Conservation (phyloP, 2,888 invertebrate species). For the Zele albiditarsus region DNA sequence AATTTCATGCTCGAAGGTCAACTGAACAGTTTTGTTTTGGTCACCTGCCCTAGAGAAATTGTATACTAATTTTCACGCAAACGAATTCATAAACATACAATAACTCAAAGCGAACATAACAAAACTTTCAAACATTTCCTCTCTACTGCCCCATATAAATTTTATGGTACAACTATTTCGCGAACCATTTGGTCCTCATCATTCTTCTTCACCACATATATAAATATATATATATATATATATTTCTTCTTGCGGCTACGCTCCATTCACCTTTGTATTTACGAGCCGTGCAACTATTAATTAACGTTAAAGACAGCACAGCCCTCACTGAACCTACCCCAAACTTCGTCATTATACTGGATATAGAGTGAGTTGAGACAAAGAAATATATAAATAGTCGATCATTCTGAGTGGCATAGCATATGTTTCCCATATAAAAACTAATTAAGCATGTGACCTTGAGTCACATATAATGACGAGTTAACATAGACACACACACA, state of each 20-base stretch:
- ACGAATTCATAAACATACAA: not conserved
- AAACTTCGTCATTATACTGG: slow-evolving; percentile 48
- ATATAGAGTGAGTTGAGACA: slow-evolving; percentile 29
- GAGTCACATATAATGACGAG: slow-evolving; percentile 12
- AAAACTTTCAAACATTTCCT: not conserved
- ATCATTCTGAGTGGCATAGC: not conserved
- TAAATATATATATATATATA: slow-evolving; percentile 35
- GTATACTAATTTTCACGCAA: not conserved
- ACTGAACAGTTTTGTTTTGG: not conserved
- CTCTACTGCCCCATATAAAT: not conserved
- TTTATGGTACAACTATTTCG: slow-evolving; percentile 44
- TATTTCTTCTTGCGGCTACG: slow-evolving; percentile 49
- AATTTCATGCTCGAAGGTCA: not conserved
- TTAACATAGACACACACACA: slow-evolving; percentile 1
- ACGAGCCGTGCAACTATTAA: slow-evolving; percentile 63
- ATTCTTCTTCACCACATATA: not conserved
- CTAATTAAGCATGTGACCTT: not conserved
- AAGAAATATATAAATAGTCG: slow-evolving; percentile 9
- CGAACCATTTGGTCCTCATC: slow-evolving; percentile 60
- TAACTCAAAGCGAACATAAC: not conserved
- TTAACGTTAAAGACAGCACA: slow-evolving; percentile 56
- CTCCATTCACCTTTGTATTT: slow-evolving; percentile 62
- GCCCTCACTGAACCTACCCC: slow-evolving; percentile 59
- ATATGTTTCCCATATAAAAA: not conserved
- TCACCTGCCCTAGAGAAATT: not conserved